Base-by-base conservation (phyloP, 2,888 invertebrate genomes). In the Oscheius sp. region DNA sequence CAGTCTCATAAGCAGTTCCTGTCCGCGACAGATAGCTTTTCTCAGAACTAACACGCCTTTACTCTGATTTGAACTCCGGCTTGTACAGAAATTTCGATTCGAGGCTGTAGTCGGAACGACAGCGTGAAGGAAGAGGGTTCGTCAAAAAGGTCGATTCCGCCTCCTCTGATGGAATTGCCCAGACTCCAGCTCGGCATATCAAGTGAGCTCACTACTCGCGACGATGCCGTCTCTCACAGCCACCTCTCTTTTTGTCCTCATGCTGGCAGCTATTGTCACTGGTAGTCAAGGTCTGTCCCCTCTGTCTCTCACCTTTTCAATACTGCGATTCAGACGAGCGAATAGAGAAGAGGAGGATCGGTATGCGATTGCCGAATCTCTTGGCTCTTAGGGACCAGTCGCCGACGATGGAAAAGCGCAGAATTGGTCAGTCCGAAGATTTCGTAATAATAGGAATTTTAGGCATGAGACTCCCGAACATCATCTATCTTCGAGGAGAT, bases 381-480 rank as follows among this genome's bases (percentile, higher is more conserved):
- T 57, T 73, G 29, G 42, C 73, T 7, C 42, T 73, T 33, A 47
- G 59, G n/a, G 59, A 70, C 21, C 9, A 65, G n/a, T 53, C 73
- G 21, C 65, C 53, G 48, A 29, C 37, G 48, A 51, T 68, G 53
- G 50, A 50, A 2, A 73, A 73, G 37, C 48, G 73, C 33, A 50
- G 73, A 51, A 73, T 73, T 53, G 73, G 73, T 73, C 35, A 10
- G 72, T 48, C 21, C 37, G 42, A 35, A 29, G 5, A 33, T 33
- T 29, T 29, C 32, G n/a, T 9, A n/a, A 53, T 48, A 29, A 48
- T 11, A 21, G 5, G 7, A 21, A 13, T 47, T 73, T 53, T 42
- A 73, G 63, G 73, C 21, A 73, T 73, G 73, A 53, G 73, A 21
- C 65, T 73, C 9, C 73, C 73, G 32, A 73, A 73, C 57, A 73